A percentile compares a stretch with the other conserved stretches of the same genome.
These are phyloP conservation scores for Chloroceryle aenea DNA, from an alignment of 2,113 vertebrate genomes.

Conservation along the genomic window DNA sequence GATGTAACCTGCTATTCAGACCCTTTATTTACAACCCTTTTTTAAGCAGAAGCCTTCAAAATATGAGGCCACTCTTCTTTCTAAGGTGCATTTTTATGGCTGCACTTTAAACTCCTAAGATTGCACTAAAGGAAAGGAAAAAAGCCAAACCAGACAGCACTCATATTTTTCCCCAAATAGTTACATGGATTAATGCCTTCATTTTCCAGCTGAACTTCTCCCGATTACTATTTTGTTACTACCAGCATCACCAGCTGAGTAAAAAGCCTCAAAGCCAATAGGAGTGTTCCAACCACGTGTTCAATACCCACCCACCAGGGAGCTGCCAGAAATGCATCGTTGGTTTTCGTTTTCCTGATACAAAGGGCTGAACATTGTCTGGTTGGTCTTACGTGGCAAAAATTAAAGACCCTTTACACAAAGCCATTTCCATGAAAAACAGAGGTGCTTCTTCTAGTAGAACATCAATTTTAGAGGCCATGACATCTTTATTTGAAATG, in stretches of 20 bases:
- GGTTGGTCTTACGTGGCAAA: not conserved
- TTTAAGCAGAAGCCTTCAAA: not conserved
- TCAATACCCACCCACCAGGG: not conserved
- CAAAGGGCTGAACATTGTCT: not conserved
- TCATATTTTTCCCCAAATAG: not conserved
- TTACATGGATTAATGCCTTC: not conserved
- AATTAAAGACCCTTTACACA: not conserved
- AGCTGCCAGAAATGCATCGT: not conserved
- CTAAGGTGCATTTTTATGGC: not conserved
- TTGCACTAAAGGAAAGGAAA: not conserved
- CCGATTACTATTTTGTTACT: not conserved
- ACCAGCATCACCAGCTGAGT: not conserved
- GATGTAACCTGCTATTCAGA: not conserved
- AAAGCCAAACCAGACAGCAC: not conserved
- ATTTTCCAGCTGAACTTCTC: not conserved
- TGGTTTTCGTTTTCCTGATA: not conserved
- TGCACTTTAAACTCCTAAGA: not conserved
- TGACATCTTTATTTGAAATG: not conserved
- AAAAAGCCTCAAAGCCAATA: not conserved
- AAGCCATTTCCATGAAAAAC: not conserved
- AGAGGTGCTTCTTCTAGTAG: not conserved
- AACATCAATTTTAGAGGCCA: not conserved
- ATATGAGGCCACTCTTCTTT: not conserved
- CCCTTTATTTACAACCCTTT: not conserved
- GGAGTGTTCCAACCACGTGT: accelerated